Conservation (phyloP, 2,113 vertebrate genomes). For the Trichechus manatus region DNA sequence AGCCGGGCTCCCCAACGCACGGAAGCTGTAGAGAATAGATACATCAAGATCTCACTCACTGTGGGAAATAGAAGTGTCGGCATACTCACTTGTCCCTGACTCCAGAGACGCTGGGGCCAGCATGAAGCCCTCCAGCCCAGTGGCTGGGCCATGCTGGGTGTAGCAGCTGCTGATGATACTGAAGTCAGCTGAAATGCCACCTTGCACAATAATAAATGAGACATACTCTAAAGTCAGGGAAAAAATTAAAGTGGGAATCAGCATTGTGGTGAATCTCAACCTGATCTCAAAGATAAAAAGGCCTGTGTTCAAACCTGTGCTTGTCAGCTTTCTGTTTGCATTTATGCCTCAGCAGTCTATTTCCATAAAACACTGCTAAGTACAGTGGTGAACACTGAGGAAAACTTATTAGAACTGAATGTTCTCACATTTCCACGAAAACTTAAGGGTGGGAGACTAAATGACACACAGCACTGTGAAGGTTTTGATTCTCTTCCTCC, state of each 20-base stretch:
- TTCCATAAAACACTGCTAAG: constrained; percentile 41
- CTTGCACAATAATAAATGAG: constrained; percentile 34
- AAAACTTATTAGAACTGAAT: constrained; percentile 14
- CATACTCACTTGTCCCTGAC: background rate
- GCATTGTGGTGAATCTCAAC: background rate
- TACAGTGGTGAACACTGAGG: constrained; percentile 5
- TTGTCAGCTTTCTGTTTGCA: constrained; percentile 64
- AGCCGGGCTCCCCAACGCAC: background rate
- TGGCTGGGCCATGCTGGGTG: background rate
- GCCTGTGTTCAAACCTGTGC: constrained; percentile 41
- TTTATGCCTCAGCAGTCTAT: constrained; percentile 33
- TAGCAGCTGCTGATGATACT: background rate
- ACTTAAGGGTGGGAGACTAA: background rate
- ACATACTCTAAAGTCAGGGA: background rate
- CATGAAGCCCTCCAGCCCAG: background rate
- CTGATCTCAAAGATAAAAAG: constrained; percentile 23
- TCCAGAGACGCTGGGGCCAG: background rate
- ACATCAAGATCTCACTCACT: background rate
- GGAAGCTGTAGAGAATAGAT: background rate
- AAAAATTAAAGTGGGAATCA: constrained; percentile 35
- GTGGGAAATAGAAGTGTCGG: background rate
- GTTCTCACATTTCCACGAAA: constrained; percentile 50
- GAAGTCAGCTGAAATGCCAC: constrained; percentile 56
- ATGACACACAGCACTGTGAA: background rate
- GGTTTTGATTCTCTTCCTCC: constrained; percentile 1